Base-by-base conservation (phyloP, 2,113 vertebrate genomes). In the Mystacornis crossleyi region DNA sequence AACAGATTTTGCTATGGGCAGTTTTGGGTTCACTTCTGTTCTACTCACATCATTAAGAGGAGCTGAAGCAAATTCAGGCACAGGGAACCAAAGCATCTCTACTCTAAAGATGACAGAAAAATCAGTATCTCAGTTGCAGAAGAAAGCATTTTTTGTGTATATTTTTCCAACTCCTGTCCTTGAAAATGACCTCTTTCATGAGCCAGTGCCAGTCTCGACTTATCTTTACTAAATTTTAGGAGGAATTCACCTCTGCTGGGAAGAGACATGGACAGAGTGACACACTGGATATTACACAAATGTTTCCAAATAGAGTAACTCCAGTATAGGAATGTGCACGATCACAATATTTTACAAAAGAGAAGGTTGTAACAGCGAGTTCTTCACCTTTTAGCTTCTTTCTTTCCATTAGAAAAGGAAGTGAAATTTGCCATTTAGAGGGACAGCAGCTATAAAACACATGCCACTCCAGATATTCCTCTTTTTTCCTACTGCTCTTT, bases 21-120 rank as follows among this genome's bases (percentile, higher is more conserved):
- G 47, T 62, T 95, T 87, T 38, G 10, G 60, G 55, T 74, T 95
- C 60, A n/a, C 9, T 81, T 91, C 69, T 78, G 38, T 65, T 89
- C 47, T 64, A 16, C 36, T 90, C 36, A 43, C 21, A 33, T 58
- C 73, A 33, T 7, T 42, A 40, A 84, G 28, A 85, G 33, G 50
- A 90, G 57, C 55, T 45, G 61, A 84, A 90, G 60, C 33, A 81
- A 70, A 70, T 17, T 55, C 26, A 65, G n/a, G 21, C 20, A 31
- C 17, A n/a, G 25, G 53, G 33, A 81, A n/a, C 38, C 47, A 66
- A 18, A 31, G 36, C 25, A 34, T 24, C 13, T 12, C 73, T n/a
- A 20, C 25, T 18, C 38, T 20, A 33, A 70, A 70, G 42, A 25
- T 47, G 60, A 20, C 31, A 53, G 55, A 61, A 74, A 70, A 87